Conservation (phyloP, 1,140 invertebrate genomes). For the Euwallacea similis region DNA sequence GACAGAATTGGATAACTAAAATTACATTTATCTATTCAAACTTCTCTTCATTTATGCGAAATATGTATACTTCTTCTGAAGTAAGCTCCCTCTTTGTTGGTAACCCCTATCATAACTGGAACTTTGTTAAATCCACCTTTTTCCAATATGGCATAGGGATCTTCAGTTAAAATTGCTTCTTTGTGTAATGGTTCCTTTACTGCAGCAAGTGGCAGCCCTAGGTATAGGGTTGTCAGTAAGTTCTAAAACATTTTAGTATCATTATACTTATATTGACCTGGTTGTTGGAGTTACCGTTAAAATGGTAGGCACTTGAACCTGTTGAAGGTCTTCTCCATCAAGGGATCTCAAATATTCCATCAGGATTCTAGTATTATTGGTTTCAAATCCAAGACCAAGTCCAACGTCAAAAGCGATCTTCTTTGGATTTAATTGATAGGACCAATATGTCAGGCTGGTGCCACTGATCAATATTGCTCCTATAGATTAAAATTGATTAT, state of each 20-base stretch:
- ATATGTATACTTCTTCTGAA: constrained; percentile 14
- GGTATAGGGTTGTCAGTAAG: too few species aligned
- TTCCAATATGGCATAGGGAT: constrained; percentile 9
- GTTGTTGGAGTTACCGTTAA: constrained; percentile 11
- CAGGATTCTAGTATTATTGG: constrained; percentile 17
- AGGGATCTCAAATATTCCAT: constrained; percentile 14
- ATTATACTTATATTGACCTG: too few species aligned
- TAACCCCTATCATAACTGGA: constrained; percentile 29
- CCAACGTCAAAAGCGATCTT: constrained; percentile 29
- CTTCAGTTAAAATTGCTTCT: constrained; percentile 22
- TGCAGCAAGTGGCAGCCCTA: constrained; percentile 24
- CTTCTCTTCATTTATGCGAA: background rate
- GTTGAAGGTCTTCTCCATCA: constrained; percentile 2
- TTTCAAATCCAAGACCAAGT: constrained; percentile 17
- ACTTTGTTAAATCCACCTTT: constrained; percentile 29
- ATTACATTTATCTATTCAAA: background rate
- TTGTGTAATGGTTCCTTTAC: constrained; percentile 26
- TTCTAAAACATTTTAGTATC: too few species aligned
- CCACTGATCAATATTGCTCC: constrained; percentile 27
- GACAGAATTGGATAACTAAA: background rate
- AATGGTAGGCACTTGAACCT: background rate
- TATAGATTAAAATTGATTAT: background rate
- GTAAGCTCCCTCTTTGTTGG: constrained; percentile 16
- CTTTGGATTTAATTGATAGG: constrained; percentile 6
- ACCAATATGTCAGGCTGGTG: constrained; percentile 8